Conservation (phyloP, 1,140 invertebrate genomes). For the Magallana ariakensis region DNA sequence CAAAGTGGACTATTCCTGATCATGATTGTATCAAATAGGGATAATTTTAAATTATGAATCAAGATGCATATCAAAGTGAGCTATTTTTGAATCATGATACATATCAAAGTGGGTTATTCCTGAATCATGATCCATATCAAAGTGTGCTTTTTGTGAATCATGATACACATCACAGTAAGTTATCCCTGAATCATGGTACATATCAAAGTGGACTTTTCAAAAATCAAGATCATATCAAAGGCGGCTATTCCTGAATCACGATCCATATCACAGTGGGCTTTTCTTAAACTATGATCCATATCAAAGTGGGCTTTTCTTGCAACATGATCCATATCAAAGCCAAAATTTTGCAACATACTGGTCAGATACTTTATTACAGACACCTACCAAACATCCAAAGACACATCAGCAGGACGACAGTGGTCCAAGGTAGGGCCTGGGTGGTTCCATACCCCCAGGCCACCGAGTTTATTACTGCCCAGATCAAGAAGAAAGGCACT, state of each 20-base stretch:
- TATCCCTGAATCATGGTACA: neutral
- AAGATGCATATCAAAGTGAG: no score
- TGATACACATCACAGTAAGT: neutral
- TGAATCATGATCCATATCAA: no score
- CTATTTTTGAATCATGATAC: no score
- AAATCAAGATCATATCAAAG: neutral
- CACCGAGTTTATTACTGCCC: conserved; percentile 81
- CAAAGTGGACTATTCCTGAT: no score
- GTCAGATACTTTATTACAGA: neutral
- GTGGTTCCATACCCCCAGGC: conserved; percentile 83
- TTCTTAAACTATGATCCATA: no score
- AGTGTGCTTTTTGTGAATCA: neutral
- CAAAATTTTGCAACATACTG: no score
- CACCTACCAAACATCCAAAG: conserved; percentile 81
- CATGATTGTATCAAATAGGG: no score
- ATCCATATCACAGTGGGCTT: neutral
- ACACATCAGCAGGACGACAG: conserved; percentile 80
- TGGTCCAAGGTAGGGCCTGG: conserved; percentile 81
- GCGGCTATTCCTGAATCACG: neutral
- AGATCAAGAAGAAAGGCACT: conserved; percentile 82
- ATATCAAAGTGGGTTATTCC: no score
- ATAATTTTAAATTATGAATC: no score
- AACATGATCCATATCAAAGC: no score
- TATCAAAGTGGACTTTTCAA: neutral
- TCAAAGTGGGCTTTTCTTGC: no score